Conservation (phyloP, 2,113 vertebrate genomes). For the Platysternon megacephalum region DNA sequence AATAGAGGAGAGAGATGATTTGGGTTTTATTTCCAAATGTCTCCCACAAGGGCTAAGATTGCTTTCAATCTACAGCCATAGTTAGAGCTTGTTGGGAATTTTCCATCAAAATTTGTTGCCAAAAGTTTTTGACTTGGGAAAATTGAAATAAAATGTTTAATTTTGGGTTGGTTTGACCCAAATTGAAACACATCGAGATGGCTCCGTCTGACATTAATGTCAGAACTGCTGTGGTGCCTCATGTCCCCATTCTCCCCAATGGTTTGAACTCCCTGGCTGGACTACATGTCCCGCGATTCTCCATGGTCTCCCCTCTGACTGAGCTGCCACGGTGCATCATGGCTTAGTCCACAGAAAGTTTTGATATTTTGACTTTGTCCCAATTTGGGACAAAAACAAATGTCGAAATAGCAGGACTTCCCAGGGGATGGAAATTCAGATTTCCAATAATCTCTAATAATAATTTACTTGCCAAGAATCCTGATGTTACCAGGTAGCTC, state of each 20-base stretch:
- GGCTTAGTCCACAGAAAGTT: background rate
- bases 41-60: slow-evolving; percentile 3
- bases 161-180: background rate
- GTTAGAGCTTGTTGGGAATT: background rate
- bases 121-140: background rate
- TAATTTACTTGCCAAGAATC: background rate
- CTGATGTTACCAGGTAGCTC: background rate
- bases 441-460: background rate
- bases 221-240: background rate
- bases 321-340: too few relatives aligned
- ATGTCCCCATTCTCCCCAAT: background rate
- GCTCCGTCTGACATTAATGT: background rate
- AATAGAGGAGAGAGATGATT: slow-evolving; percentile 41
- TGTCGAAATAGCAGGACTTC: background rate
- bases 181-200: background rate
- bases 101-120: background rate
- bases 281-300: background rate
- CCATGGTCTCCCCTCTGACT: background rate
- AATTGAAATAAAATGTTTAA: background rate
- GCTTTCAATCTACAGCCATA: slow-evolving; percentile 10
- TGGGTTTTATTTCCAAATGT: slow-evolving; percentile 28
- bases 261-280: background rate
- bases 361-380: background rate
- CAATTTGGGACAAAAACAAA: background rate
- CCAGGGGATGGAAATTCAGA: background rate